These are phyloP conservation scores for Rousettus madagascariensis DNA, from an alignment of 2,797 vertebrate genomes.

Conservation along the genomic window DNA sequence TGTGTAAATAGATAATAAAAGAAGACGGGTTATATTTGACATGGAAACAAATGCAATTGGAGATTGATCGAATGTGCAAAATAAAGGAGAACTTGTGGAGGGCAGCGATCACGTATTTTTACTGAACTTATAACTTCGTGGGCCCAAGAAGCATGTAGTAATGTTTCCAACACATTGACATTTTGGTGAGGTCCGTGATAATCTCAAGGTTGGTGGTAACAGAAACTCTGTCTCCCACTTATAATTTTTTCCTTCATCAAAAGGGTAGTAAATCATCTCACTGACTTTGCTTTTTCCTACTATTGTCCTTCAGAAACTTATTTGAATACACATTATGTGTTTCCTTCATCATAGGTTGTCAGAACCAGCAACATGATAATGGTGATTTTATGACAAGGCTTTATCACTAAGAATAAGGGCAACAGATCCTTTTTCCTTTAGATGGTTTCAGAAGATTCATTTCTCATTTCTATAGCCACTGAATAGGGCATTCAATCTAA, in stretches of 20 bases:
- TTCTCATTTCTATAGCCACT: conserved; percentile 34
- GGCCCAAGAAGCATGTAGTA: neutral
- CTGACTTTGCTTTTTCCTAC: neutral
- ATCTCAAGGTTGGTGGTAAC: neutral
- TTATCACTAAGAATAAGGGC: neutral
- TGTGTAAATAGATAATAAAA: neutral
- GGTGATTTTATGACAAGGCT: conserved; percentile 16
- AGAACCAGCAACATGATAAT: neutral
- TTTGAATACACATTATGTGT: neutral
- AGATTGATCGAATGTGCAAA: neutral
- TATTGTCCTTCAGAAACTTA: neutral
- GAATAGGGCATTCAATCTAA: neutral
- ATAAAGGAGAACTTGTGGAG: neutral
- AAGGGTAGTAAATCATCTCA: neutral
- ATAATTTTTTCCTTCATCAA: neutral
- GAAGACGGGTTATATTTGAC: neutral
- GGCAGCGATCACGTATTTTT: neutral
- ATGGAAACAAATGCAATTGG: neutral
- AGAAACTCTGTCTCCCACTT: neutral
- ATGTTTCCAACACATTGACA: neutral
- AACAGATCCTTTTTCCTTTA: neutral
- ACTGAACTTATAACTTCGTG: neutral
- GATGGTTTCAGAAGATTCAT: conserved; percentile 10
- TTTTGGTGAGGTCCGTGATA: neutral
- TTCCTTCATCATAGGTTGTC: neutral